Base-by-base conservation (phyloP, 1,140 invertebrate genomes). In the Temnothorax nylanderi region DNA sequence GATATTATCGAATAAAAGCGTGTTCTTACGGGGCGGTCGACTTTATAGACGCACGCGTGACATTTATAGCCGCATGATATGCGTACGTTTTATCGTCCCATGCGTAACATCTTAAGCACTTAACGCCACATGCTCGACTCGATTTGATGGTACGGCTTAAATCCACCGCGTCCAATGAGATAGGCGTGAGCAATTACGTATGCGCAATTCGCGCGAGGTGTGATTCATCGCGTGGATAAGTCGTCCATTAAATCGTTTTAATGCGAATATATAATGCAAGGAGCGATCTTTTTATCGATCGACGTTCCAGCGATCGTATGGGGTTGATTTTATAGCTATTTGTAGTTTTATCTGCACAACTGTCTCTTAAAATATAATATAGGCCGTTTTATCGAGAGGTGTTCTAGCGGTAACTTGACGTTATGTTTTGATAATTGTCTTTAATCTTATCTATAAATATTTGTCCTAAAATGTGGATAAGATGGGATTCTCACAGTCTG, bases 21-120 rank as follows among this genome's bases (percentile, higher is more conserved):
- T 10, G 64, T 69, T 60, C 80, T 82, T 82, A 82, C 7, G 41
- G 11, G 32, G 3, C 11, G 67, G 54, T 21, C 67, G 18, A 80
- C 69, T 82, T 82, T 82, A 82, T 60, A 60, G 80, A 82, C 37
- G 65, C 65, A 60, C 64, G 41, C 67, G 67, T 74, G 67, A 82
- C 80, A 82, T 82, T 82, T 82, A 82, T 47, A 51, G 51, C 51
- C 67, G 54, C 26, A 21, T 21, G 26, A 71, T 56, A 56, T 82
- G 26, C 54, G 54, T 49, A 26, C 7, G 41, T 82, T 82, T 82
- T 82, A 82, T 82, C 67, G 80, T 60, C 26, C 21, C 18, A 26
- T 82, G 41, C 49, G 80, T 82, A 82, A 82, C 80, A 58, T 74
- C 67, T 72, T 58, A 58, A 74, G 26, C 51, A 74, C 54, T 82